Base-by-base conservation (phyloP, 2,797 vertebrate species). In the Hybognathus amarus region DNA sequence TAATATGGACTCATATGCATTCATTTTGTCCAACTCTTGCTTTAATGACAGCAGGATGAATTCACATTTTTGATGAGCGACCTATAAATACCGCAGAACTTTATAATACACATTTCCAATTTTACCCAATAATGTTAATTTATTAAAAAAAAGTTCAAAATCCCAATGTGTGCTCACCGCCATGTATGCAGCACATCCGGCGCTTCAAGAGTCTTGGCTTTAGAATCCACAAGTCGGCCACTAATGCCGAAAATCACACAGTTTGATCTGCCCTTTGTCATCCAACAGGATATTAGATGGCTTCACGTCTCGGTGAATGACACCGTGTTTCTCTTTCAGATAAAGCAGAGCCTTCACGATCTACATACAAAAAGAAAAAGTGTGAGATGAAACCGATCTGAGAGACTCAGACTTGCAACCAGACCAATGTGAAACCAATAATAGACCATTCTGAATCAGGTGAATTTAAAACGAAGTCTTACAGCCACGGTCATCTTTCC, bases 401-500 rank as follows among this genome's bases (percentile, higher is more conserved):
- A n/a, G 54, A 24, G 12, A 5, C 45, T 76, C 2, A 42, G n/a
- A 61, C 24, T 20, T 30, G 10, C 22, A 77, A 77, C 30, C 76
- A 64, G 38, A 24, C 20, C 74, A 42, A 13, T 17, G 10, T 24
- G 20, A 9, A 59, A 40, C 52, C 33, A 59, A 13, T 24, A 40
- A 38, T 5, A n/a, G 52, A 56, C n/a, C 6, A 5, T 54, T 74
- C 38, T 42, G 10, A 20, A 78, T 9, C 27, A 13, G 42, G 18
- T 20, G 40, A 45, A 30, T 63, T n/a, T 12, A 42, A 56, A 61
- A 63, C 2, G 0, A 30, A 38, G n/a, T 83, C 97, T 96, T 91
- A 98, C 97, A 74, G 97, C 97, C 83, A 99, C 97, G 0, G 97
- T 98, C 97, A 99, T 98, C 91, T 99, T 99, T 80, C 97, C 97